Base-by-base conservation (phyloP, 1,140 invertebrate genomes). In the Halesus radiatus region DNA sequence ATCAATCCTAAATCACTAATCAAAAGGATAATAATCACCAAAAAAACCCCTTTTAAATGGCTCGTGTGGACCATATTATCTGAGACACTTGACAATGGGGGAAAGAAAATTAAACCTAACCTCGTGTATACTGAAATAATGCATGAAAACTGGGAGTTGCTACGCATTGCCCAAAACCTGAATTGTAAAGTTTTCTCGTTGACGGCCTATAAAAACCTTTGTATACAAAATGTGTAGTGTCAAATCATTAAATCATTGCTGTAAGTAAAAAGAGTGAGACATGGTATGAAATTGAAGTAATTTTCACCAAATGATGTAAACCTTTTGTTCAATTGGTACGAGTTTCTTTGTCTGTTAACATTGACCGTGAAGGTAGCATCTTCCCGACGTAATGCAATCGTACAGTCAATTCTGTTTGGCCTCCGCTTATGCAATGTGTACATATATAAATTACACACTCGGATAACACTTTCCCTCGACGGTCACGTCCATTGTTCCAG, bases 371-470 rank as follows among this genome's bases (percentile, higher is more conserved):
- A 13, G 29, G 62, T 37, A 66, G 23, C 56, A 23, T 60, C 56
- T 23, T 60, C 56, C 3, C 1, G 58, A 22, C 18, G n/a, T 29
- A 29, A 29, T n/a, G 26, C 26, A 29, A 29, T 29, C 26, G 26
- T 3, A 18, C 68, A 23, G 45, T 8, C 15, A 13, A 18, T 52
- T 20, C 60, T 53, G 68, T 52, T 52, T 50, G 68, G 15, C 52
- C 72, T 53, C 52, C 23, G 72, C 72, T 75, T 75, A 58, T 75
- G 72, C 72, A 75, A 75, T 75, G 54, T 75, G 72, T 75, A 58
- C 72, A 75, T 26, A 58, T 58, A 75, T 75, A 75, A 56, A 58
- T 75, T 75, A 75, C 72, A 72, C 68, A 53, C 68, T 56, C 72
- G 53, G 53, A 20, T 56, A 75, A 75, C 72, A 75, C 72, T 75